Conservation (phyloP, 2,888 invertebrate genomes). For the Rhorus exstirpatorius region DNA sequence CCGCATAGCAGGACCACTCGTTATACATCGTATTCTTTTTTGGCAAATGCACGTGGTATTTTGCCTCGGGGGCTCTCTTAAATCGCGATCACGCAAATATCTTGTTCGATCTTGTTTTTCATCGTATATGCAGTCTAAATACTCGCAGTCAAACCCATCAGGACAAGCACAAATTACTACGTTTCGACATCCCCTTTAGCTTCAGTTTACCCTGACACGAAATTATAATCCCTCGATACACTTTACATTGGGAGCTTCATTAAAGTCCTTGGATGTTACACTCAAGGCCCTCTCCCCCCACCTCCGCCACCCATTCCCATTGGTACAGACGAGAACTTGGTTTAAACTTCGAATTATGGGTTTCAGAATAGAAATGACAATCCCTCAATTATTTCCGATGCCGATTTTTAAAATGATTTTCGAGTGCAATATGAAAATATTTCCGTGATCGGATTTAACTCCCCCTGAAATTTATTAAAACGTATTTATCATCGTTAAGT, state of each 20-base stretch:
- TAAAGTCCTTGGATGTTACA: too few relatives aligned
- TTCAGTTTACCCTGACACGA: neutral
- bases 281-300: too few relatives aligned
- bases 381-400: too few relatives aligned
- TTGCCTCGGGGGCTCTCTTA: slow-evolving; percentile 29
- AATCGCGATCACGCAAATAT: slow-evolving; percentile 65
- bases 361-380: too few relatives aligned
- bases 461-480: too few relatives aligned
- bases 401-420: too few relatives aligned
- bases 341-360: too few relatives aligned
- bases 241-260: slow-evolving; percentile 11
- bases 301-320: neutral
- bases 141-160: slow-evolving; percentile 24
- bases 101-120: slow-evolving; percentile 70
- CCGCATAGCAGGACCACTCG: slow-evolving; percentile 45
- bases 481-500: too few relatives aligned
- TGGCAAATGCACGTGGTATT: slow-evolving; percentile 39
- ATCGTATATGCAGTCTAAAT: slow-evolving; percentile 45
- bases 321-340: neutral
- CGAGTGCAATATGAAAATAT: too few relatives aligned
- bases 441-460: too few relatives aligned
- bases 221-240: slow-evolving; percentile 20
- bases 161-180: slow-evolving; percentile 16
- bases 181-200: slow-evolving; percentile 31
- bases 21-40: slow-evolving; percentile 58